A percentile compares a stretch with the other conserved stretches of the same genome.
Evolutionary conservation across 2,888 invertebrate species (phyloP).

Genomic region (Cataglyphis cursor): DNA sequence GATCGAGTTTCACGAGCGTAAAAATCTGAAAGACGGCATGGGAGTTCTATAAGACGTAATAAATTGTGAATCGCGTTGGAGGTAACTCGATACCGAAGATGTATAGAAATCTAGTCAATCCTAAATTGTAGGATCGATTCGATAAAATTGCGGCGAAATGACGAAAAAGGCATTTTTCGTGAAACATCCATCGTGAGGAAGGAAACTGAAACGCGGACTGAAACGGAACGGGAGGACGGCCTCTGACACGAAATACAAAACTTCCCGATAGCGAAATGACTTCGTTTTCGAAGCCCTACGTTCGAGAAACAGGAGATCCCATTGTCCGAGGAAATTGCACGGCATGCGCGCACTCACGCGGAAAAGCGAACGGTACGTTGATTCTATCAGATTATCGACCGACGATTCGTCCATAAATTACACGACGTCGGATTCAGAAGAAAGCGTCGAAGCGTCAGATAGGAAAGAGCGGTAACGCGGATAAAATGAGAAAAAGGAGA

Average conservation of each 20-base stretch:
- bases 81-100: neutral
- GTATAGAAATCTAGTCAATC: slow-evolving; percentile 9
- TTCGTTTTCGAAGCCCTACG: slow-evolving; percentile 36
- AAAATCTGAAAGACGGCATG: slow-evolving; percentile 1
- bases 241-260: slow-evolving; percentile 22
- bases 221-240: neutral
- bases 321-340: slow-evolving; percentile 40
- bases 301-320: slow-evolving; percentile 28
- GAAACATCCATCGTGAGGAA: neutral
- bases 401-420: slow-evolving; percentile 51
- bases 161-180: slow-evolving; percentile 17
- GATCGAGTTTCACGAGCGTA: neutral
- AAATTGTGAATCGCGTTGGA: slow-evolving; percentile 21
- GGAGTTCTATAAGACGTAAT: slow-evolving; percentile 12
- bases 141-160: slow-evolving; percentile 25
- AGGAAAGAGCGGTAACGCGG: slow-evolving; percentile 18
- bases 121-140: slow-evolving; percentile 25
- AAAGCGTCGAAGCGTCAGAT: slow-evolving; percentile 34
- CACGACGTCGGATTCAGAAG: slow-evolving; percentile 11
- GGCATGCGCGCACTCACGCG: slow-evolving; percentile 40
- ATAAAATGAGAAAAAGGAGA: neutral
- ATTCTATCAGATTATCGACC: slow-evolving; percentile 49
- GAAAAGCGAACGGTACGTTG: slow-evolving; percentile 52
- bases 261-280: slow-evolving; percentile 8
- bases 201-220: neutral